Conservation (phyloP, 2,113 vertebrate species). For the Ia io region DNA sequence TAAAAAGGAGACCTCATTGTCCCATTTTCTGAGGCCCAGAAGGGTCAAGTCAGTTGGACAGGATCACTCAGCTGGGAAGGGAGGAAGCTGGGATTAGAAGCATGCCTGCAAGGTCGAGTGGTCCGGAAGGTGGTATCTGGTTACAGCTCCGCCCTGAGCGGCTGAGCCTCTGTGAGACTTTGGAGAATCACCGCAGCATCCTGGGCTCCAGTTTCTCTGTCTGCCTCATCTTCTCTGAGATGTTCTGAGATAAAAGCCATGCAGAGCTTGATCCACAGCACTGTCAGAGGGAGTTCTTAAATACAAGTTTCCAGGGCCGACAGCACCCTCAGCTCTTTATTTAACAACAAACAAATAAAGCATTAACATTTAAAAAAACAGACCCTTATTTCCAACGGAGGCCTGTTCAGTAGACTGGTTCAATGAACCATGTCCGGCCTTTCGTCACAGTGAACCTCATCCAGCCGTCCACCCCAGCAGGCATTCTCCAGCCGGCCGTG, state of each 20-base stretch:
- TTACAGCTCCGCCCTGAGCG: neutral
- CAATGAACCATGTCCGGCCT: rapidly evolving
- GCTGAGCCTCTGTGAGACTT: neutral
- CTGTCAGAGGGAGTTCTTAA: neutral
- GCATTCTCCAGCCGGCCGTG: neutral
- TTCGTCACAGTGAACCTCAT: neutral
- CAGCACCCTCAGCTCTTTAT: neutral
- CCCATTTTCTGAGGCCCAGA: neutral
- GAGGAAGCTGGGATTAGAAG: neutral
- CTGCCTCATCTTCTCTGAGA: neutral
- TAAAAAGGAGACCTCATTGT: neutral
- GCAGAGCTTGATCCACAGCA: neutral
- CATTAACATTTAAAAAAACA: neutral
- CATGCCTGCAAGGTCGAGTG: neutral
- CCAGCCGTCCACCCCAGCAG: neutral
- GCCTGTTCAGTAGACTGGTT: neutral
- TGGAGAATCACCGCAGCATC: rapidly evolving
- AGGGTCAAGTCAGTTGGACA: neutral
- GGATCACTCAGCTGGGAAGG: neutral
- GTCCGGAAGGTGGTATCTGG: neutral
- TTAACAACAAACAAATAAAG: slow-evolving; percentile 25
- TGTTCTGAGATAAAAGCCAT: neutral
- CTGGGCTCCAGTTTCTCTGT: neutral
- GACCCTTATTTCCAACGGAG: neutral
- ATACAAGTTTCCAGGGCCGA: neutral